phyloP scores from a whole-genome alignment of 2,113 vertebrate genomes.

The Catharus minimus region DNA sequence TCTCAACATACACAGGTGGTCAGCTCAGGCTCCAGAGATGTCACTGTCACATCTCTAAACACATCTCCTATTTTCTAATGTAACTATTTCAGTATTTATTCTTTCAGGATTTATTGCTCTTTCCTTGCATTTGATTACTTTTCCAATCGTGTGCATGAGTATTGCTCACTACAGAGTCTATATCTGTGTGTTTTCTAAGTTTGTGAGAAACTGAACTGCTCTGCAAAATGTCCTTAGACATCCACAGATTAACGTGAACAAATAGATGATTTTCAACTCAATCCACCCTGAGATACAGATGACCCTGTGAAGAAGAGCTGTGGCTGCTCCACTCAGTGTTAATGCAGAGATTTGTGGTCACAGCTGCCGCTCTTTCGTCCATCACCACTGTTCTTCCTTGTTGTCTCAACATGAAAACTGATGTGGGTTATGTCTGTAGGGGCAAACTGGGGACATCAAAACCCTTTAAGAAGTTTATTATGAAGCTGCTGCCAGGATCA shows the following conservation, averaged over 20 bases:
- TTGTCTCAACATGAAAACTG: neutral
- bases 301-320: neutral
- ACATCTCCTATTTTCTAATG: neutral
- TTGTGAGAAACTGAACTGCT: neutral
- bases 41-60: neutral
- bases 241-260: neutral
- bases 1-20: too few species aligned
- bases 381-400: neutral
- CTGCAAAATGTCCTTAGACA: neutral
- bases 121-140: neutral
- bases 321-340: accelerated
- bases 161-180: neutral
- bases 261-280: neutral
- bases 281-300: neutral
- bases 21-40: too few species aligned
- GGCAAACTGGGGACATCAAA: neutral
- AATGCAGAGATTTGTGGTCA: neutral
- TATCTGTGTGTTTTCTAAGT: neutral
- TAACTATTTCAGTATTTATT: neutral
- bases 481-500: neutral
- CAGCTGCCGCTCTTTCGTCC: neutral
- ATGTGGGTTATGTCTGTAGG: neutral
- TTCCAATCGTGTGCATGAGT: neutral
- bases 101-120: neutral
- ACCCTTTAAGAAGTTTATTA: neutral